phyloP scores from a whole-genome alignment of 2,888 invertebrate species.

The Altica lythri region DNA sequence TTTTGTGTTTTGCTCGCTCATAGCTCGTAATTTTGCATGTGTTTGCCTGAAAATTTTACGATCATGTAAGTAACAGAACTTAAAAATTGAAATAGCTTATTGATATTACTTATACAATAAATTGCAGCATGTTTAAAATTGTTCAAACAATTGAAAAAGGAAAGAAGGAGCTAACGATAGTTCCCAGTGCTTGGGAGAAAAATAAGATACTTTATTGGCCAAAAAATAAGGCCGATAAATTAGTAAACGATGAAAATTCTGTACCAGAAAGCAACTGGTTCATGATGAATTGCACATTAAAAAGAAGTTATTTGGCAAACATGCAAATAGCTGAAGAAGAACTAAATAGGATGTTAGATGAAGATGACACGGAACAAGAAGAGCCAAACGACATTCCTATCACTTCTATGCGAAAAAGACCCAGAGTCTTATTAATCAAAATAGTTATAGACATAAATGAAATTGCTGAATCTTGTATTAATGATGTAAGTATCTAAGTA shows the following conservation, averaged over 20 bases:
- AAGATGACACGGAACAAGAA: slow-evolving; percentile 2
- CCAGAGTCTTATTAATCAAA: no score
- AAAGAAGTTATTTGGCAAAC: not conserved
- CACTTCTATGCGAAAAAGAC: no score
- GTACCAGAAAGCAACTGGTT: slow-evolving; percentile 9
- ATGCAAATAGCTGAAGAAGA: slow-evolving; percentile 5
- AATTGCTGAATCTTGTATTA: no score
- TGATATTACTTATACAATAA: no score
- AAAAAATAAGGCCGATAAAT: slow-evolving; percentile 17
- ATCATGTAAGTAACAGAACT: no score
- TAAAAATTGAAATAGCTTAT: no score
- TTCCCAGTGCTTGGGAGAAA: slow-evolving; percentile 17
- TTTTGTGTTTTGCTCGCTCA: no score
- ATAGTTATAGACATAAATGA: no score
- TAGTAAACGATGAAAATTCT: slow-evolving; percentile 7
- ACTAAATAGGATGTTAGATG: slow-evolving; percentile 4
- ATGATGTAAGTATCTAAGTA: no score
- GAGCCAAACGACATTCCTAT: no score
- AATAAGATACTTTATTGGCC: slow-evolving; percentile 18
- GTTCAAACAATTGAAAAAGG: slow-evolving; percentile 18
- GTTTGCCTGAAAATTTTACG: no score
- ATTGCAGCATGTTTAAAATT: slow-evolving; percentile 20
- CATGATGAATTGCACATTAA: slow-evolving; percentile 5
- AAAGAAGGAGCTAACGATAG: slow-evolving; percentile 16
- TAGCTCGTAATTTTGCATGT: no score